Evolutionary conservation across 1,140 invertebrate species (phyloP).

Genomic region (Goniozus legneri): DNA sequence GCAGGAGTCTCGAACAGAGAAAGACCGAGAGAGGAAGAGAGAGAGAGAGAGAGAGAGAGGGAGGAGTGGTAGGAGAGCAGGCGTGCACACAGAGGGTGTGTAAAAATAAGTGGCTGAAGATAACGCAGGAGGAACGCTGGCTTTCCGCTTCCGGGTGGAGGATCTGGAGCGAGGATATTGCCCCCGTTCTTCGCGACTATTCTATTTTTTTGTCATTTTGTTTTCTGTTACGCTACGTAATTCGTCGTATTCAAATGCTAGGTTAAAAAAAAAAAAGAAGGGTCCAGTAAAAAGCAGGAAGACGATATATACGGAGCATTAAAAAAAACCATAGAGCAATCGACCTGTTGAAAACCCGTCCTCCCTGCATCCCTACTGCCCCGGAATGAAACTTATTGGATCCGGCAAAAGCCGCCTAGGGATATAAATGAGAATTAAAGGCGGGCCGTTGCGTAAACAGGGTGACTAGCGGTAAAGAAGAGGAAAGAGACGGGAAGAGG

Average conservation of each 20-base stretch:
- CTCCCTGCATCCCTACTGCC: too few relatives aligned
- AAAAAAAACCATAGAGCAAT: too few relatives aligned
- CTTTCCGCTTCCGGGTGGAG: not conserved
- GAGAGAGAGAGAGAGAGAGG: too few relatives aligned
- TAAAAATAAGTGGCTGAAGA: conserved; percentile 30
- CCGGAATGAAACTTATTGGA: conserved; percentile 16
- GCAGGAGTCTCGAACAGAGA: too few relatives aligned
- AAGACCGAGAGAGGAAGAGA: too few relatives aligned
- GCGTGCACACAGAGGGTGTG: too few relatives aligned
- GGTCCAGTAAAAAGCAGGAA: not conserved
- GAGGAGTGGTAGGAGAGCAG: too few relatives aligned
- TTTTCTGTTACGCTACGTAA: not conserved
- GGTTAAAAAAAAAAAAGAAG: not conserved
- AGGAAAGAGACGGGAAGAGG: not conserved
- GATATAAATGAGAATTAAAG: not conserved
- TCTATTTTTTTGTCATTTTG: not conserved
- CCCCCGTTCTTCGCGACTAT: not conserved
- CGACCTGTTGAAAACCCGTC: too few relatives aligned
- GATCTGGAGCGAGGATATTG: too few relatives aligned
- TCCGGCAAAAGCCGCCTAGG: conserved; percentile 1
- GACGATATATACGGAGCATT: not conserved
- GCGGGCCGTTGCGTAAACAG: not conserved
- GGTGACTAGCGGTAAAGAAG: too few relatives aligned
- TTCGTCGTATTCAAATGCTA: not conserved
- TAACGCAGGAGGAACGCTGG: conserved; percentile 15